Evolutionary conservation across 2,888 invertebrate species (phyloP), one percentile per base, ranked within the genome.

Genomic region (Scaptomyza reducta): DNA sequence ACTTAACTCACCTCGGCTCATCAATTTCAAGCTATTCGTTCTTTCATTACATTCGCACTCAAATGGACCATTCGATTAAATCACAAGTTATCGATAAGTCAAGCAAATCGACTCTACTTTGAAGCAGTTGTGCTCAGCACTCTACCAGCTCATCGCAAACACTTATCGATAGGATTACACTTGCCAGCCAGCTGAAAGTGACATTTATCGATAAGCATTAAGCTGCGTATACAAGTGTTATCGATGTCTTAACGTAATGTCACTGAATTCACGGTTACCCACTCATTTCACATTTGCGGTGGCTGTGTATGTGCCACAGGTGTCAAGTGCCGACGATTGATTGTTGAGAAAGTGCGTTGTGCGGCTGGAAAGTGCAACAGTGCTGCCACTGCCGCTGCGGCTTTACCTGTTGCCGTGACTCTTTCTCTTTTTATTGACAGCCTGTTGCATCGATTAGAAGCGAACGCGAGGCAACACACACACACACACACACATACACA

Each of bases 381-480:
- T 29, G 27, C 6, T 13, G 6, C 11, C 18, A 13, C 6, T 22
- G 33, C n/a, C 31, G 33, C 16, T 18, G 47, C 33, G 6, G 22
- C 49, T 18, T 10, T 27, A 25, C 33, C 35, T 58, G 55, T 13
- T 25, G 46, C 50, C 56, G 33, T n/a, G 22, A 50, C 25, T 72
- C 77, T 71, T 61, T 60, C 60, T 58, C 68, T 74, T 71, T 57
- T 49, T 62, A 72, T 77, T 68, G 77, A 63, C 78, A 51, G 67
- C 56, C 57, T 14, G 38, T 14, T 38, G 38, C 71, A 74, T 40
- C 56, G 75, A 74, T 74, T 74, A 74, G 70, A 70, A 66, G 71
- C 53, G 66, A 59, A 25, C 35, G 51, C 47, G 29, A 29, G 45
- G 27, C 63, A 54, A 18, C 45, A 50, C 18, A 18, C 27, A 51